These are phyloP conservation scores for Agrilus biguttatus DNA, from an alignment of 2,888 invertebrate genomes.

Conservation along the genomic window DNA sequence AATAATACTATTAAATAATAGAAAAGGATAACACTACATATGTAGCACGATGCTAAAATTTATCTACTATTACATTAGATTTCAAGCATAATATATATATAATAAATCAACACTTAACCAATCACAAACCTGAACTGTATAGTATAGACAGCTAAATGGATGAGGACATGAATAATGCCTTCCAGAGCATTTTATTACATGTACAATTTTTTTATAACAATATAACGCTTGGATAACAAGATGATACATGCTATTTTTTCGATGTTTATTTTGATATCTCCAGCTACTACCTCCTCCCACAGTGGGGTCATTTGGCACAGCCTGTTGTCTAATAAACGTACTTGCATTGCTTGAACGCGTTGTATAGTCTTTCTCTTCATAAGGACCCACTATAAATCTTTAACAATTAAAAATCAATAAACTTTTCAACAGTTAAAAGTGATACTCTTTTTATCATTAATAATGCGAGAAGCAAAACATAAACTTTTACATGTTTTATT, in stretches of 20 bases:
- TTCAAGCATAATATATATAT: no score
- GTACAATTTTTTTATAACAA: slow-evolving; percentile 31
- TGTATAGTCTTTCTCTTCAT: slow-evolving; percentile 37
- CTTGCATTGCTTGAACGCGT: slow-evolving; percentile 19
- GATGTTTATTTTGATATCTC: slow-evolving; percentile 13
- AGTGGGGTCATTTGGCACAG: slow-evolving; percentile 15
- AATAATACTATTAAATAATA: no score
- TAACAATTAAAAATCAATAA: slow-evolving; percentile 12
- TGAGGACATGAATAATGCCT: slow-evolving; percentile 44
- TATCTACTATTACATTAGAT: no score
- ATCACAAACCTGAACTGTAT: slow-evolving; percentile 35
- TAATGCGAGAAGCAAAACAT: no score
- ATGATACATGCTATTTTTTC: slow-evolving; percentile 24
- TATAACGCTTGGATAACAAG: slow-evolving; percentile 30
- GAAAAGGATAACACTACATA: no score
- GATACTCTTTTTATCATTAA: no score
- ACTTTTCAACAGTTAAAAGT: no score
- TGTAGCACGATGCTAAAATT: no score
- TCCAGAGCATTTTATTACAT: slow-evolving; percentile 35
- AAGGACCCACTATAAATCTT: slow-evolving; percentile 46
- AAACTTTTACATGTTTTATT: no score
- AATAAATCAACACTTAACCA: no score
- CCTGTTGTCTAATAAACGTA: slow-evolving; percentile 19
- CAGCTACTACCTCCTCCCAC: slow-evolving; percentile 15
- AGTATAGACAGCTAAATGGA: slow-evolving; percentile 44